Base-by-base conservation (phyloP, 2,888 invertebrate species). In the Catonia carolina region DNA sequence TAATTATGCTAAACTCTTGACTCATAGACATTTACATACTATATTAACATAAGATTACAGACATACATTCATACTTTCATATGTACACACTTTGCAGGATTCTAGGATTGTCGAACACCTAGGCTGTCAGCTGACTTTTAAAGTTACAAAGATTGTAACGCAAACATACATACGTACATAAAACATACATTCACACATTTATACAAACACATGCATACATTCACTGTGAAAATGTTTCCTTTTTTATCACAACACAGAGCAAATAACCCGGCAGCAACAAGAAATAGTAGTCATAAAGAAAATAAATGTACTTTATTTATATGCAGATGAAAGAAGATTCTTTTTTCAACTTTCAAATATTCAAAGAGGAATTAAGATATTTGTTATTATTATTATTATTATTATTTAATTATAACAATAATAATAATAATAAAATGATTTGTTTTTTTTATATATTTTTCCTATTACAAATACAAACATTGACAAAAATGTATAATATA, bases 161-260 rank as follows among this genome's bases (percentile, higher is more conserved):
- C 27, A 27, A 27, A 27, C 27, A 27, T 27, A 27, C 27, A 27
- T 27, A 27, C 27, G 4, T 8, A 27, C 8, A 8, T 27, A 27
- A 4, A 6, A 27, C 27, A 27, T 27, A 27, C 27, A 27, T 27
- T 6, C 27, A 27, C 8, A 6, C 27, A 27, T 27, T 27, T 8
- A 55, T 55, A 55, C 39, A 55, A 55, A 55, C 49, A 49, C 49
- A 55, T 55, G 8, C 8, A 8, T 27, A 27, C 27, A 27, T 27
- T 27, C 27, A 27, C 27, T 27, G 27, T 27, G 27, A 27, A 27
- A 27, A 27, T 27, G 4, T 6, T 27, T 27, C 8, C 4, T 27
- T 27, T 27, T 52, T 53, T 58, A 58, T 58, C 58, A 58, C 58
- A 58, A 58, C 58, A 58, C 58, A 58, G 58, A 58, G 58, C 53